Evolutionary conservation across 2,888 invertebrate species (phyloP), one percentile per base, ranked within the genome.

Genomic region (Dasysyrphus albostriatus): DNA sequence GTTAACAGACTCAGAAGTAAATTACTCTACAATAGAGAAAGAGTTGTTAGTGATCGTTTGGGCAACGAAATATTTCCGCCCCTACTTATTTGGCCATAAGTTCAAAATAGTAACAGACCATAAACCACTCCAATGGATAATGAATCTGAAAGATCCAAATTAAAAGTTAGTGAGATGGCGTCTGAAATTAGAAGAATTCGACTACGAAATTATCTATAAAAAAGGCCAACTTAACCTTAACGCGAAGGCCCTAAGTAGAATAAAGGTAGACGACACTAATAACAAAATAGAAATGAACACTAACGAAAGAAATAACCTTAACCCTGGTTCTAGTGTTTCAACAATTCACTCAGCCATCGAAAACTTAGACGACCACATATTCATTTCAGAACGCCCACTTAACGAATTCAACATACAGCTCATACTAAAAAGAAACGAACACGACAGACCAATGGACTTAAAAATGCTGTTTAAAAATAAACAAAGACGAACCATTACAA

Each of bases 1-100:
- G 0, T 19, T 88, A 14, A 65, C 59, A 0, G 59, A 63, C 12
- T 37, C 84, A 0, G 83, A 88, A 47, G 19, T 34, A 1, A 69
- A 75, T 19, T 88, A 84, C 10, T 81, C 88, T 6, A 88, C 87
- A 7, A 81, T 84, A 12, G 85, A 88, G 70, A 88, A 81, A 49
- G 88, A 88, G 70, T 61, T 88, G 34, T 29, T 88, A 12, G 85
- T 75, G 0, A 79, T 75, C 24, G 79, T 82, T 7, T 32, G 32
- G 32, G 32, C 32, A 32, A 32, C 32, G 32, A 32, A 32, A 32
- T 32, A 32, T 32, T 32, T 32, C 32, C 32, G 32, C 32, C 32
- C 32, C 7, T 32, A 32, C 32, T 7, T 32, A 32, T 32, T 32
- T 32, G 32, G 32, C 7, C 32, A 7, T 7, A 32, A 32, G 7